These are phyloP conservation scores for Protodeltote pygarga DNA, from an alignment of 2,888 invertebrate genomes.

Conservation along the genomic window DNA sequence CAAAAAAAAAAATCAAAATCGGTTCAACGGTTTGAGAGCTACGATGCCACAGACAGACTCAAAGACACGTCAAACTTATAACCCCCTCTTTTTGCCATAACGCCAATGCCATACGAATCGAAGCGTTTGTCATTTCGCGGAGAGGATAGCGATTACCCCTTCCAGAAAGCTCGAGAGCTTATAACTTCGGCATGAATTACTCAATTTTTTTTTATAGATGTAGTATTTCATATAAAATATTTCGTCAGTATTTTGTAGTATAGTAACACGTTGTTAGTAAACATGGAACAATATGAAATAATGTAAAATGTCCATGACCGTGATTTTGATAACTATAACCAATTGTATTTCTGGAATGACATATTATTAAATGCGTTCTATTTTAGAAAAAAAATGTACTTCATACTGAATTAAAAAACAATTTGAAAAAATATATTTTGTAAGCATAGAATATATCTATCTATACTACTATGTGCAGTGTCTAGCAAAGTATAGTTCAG, in stretches of 20 bases:
- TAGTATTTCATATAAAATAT: not conserved
- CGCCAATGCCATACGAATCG: no score
- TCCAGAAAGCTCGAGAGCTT: no score
- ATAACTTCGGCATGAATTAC: no score
- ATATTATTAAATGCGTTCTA: slow-evolving; percentile 46
- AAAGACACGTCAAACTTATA: no score
- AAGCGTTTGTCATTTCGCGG: no score
- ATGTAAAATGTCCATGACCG: slow-evolving; percentile 31
- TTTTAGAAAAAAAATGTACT: slow-evolving; percentile 36
- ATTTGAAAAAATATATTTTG: slow-evolving; percentile 21
- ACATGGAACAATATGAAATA: slow-evolving; percentile 29
- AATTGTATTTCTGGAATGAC: slow-evolving; percentile 48
- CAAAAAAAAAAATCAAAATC: no score
- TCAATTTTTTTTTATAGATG: no score
- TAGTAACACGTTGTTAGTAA: slow-evolving; percentile 35
- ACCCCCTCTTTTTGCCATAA: no score
- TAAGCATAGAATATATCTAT: slow-evolving; percentile 42
- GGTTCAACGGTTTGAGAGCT: no score
- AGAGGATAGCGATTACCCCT: no score
- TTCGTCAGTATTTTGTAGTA: slow-evolving; percentile 25
- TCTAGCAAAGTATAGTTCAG: slow-evolving; percentile 41
- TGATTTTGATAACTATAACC: slow-evolving; percentile 33
- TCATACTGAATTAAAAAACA: slow-evolving; percentile 24
- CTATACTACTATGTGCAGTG: slow-evolving; percentile 42
- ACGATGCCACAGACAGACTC: no score